phyloP scores from a whole-genome alignment of 2,888 invertebrate species.

The Labia minor region DNA sequence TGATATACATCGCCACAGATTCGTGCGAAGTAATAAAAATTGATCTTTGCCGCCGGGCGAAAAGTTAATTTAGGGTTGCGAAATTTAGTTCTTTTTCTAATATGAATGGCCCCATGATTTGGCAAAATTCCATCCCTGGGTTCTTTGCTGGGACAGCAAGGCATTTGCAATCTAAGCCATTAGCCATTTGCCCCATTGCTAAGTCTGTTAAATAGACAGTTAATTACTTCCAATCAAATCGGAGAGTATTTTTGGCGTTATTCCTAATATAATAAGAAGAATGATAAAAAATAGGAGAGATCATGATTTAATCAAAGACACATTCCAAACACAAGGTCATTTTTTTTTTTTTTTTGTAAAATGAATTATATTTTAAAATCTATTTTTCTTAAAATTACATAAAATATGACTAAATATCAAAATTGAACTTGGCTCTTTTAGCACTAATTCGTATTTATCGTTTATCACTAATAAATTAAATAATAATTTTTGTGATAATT shows the following conservation, averaged over 20 bases:
- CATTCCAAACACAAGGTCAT: no score
- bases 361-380: no score
- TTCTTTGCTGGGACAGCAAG: not conserved
- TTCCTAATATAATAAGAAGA: not conserved
- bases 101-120: not conserved
- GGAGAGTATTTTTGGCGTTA: not conserved
- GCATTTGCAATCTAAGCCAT: not conserved
- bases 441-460: no score
- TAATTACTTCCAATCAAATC: slow-evolving; percentile 7
- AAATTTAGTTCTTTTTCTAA: slow-evolving; percentile 2
- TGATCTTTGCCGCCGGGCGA: not conserved
- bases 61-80: slow-evolving; percentile 8
- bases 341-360: no score
- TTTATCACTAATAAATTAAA: no score
- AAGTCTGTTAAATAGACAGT: slow-evolving; percentile 7
- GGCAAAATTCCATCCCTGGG: not conserved
- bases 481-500: no score
- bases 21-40: not conserved
- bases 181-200: not conserved
- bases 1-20: no score
- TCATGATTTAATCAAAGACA: not conserved
- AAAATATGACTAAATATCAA: no score
- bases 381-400: no score
- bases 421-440: no score
- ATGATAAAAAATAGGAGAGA: no score